Evolutionary conservation across 2,113 vertebrate species (phyloP), one percentile per base, ranked within the genome.

Genomic region (Lethenteron reissneri): DNA sequence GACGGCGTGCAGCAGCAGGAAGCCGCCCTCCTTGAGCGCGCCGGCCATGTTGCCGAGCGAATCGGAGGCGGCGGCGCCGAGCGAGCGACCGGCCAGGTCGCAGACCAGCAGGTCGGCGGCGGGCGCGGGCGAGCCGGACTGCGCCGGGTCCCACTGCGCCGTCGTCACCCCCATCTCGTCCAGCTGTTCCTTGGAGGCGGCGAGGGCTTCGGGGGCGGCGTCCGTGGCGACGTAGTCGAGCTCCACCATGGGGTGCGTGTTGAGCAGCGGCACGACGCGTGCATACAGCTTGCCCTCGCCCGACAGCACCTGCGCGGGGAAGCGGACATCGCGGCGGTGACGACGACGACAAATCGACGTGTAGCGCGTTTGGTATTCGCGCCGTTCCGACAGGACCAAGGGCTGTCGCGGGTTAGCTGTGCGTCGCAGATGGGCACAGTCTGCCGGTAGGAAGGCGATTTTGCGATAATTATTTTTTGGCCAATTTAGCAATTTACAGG

Each of bases 211-310:
- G 2, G 76, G 11, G 10, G 57, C 2, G 25, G 71, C 0, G 2
- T 89, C 86, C 0, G 90, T 89, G 74, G 87, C 89, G 0, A 77
- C 83, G 76, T 94, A 97, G 70, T 90, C 85, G 71, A 91, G 75
- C 12, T 82, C 81, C 58, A 94, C 70, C 80, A 87, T 77, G 17
- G 89, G 92, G 74, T 92, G 87, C 69, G 80, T 80, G 77, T 82
- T 84, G 21, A 99, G 82, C 71, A 89, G 76, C 3, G 72, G 74
- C 0, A 82, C 80, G n/a, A 89, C 76, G 2, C 73, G 83, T 70
- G 84, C 78, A 56, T 85, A 95, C 14, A 99, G 78, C 8, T 58
- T 81, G 1, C 91, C 91, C 0, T 85, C 80, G 1, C 78, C 82
- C 41, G 90, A 84, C 56, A 94, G 74, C 75, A 83, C 89, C 94